A percentile compares a stretch with the other conserved stretches of the same genome.
phyloP scores from a whole-genome alignment of 2,113 vertebrate species.

The Chrysemys picta region DNA sequence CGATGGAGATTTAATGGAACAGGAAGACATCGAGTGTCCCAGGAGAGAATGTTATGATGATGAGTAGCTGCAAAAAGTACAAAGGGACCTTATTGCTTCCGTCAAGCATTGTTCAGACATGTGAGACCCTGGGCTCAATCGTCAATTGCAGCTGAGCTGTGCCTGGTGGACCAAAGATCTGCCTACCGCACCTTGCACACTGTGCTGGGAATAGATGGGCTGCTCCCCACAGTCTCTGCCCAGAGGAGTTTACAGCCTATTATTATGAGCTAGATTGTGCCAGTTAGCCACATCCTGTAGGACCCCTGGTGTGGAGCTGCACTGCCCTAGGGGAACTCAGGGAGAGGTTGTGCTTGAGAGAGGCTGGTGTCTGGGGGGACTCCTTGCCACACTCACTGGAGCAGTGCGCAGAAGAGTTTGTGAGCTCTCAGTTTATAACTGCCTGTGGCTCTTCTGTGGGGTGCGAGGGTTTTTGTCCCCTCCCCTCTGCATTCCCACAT shows the following conservation, averaged over 20 bases:
- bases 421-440: neutral
- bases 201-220: neutral
- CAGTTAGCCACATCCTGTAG: neutral
- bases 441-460: accelerated
- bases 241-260: neutral
- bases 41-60: neutral
- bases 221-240: accelerated
- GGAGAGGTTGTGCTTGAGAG: neutral
- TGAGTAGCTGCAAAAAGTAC: neutral
- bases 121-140: neutral
- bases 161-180: neutral
- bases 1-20: neutral
- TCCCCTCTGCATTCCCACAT: neutral
- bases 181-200: neutral
- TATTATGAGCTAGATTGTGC: neutral
- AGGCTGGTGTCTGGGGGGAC: neutral
- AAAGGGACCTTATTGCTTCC: neutral
- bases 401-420: accelerated
- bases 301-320: accelerated
- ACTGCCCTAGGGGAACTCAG: neutral
- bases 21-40: accelerated
- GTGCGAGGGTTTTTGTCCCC: neutral
- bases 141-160: neutral
- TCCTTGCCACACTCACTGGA: neutral
- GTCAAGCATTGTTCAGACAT: neutral